phyloP scores from a whole-genome alignment of 2,888 invertebrate species.

The Seira musarum region DNA sequence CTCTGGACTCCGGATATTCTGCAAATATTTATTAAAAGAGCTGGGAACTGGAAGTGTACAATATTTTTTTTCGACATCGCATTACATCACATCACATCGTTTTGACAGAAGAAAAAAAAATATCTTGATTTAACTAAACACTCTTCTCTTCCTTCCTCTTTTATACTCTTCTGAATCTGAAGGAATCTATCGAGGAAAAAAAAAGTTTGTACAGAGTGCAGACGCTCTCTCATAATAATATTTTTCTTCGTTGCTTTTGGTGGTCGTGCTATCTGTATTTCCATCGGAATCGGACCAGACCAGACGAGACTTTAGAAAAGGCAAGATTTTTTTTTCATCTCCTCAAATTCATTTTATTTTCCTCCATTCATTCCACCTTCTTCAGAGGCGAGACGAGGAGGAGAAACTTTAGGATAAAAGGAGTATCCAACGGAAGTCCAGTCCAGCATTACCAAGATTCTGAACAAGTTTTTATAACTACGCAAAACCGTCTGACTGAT shows the following conservation, averaged over 20 bases:
- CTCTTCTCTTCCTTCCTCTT: background rate
- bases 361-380: no score
- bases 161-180: background rate
- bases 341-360: no score
- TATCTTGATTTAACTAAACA: background rate
- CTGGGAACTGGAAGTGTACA: conserved; percentile 31
- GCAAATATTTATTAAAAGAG: conserved; percentile 51
- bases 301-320: no score
- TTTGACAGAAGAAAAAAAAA: background rate
- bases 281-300: no score
- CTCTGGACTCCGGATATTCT: conserved; percentile 40
- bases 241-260: no score
- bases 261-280: no score
- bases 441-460: background rate
- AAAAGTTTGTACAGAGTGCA: no score
- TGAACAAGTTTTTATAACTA: background rate
- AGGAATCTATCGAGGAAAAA: background rate
- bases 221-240: no score
- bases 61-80: conserved; percentile 23
- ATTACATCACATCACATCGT: no score
- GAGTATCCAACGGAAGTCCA: background rate
- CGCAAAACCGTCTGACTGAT: background rate
- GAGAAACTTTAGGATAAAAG: background rate
- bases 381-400: no score
- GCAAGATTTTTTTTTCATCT: no score